Base-by-base conservation (phyloP, 1,140 invertebrate genomes). In the Calliphora vicina region DNA sequence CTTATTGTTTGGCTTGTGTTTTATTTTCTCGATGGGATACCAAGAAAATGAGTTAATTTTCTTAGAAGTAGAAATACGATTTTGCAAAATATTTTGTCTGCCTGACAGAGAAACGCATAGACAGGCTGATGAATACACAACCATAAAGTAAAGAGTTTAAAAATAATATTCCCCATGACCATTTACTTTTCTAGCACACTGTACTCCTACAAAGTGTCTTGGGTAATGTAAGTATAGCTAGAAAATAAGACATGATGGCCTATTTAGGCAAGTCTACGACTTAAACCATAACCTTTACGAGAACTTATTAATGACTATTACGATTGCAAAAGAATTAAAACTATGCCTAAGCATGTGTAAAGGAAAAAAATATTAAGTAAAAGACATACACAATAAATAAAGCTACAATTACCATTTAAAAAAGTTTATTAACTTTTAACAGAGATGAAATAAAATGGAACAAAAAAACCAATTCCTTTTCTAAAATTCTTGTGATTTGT, bases 261-360 rank as follows among this genome's bases (percentile, higher is more conserved):
- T 67, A 67, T 67, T 67, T 67, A 67, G 61, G 9, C 61, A 67
- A 67, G 61, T 67, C 23, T 67, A 67, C 23, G 61, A 67, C 61
- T 67, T 67, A 67, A 67, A 67, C 61, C 61, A 20, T 67, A 67
- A 67, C 61, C 61, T 67, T 67, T 67, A 23, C n/a, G n/a, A 67
- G 61, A 67, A 67, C 61, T 67, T 67, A 67, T 67, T 67, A 67
- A 23, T 23, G 20, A 57, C 45, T n/a, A n/a, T 57, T 57, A 57
- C n/a, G 15, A 57, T 57, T 57, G 50, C 50, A n/a, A 57, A n/a
- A 23, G 61, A 10, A 67, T 67, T 67, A 67, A 67, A 67, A 67
- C 3, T 25, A 67, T 67, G 61, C 61, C 61, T 67, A 67, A 25
- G 61, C 61, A 67, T 67, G 23, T 25, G 61, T 50, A 50, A 50